phyloP scores from a whole-genome alignment of 1,140 invertebrate species.

The Brachionus asplanchnoidis region DNA sequence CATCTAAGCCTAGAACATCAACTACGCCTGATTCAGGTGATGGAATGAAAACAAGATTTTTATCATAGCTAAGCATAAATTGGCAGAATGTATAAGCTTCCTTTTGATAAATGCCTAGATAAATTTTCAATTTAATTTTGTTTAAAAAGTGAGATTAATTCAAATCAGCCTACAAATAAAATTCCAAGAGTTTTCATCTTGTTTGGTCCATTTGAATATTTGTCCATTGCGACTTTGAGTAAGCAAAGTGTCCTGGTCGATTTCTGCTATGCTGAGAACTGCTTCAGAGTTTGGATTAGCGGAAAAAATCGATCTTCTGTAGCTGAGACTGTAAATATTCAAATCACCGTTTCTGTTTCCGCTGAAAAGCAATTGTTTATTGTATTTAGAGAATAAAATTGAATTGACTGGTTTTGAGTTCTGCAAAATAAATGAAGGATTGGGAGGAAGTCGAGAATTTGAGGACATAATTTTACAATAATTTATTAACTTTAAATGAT shows the following conservation, averaged over 20 bases:
- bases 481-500: not conserved
- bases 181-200: not conserved
- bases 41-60: not conserved
- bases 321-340: constrained; percentile 12
- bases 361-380: not conserved
- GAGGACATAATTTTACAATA: not conserved
- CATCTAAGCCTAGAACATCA: not conserved
- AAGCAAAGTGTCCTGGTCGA: not conserved
- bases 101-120: constrained; percentile 11
- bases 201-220: not conserved
- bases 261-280: not conserved
- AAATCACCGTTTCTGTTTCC: constrained; percentile 29
- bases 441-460: not conserved
- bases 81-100: constrained; percentile 35
- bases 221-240: not conserved
- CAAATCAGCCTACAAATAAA: not conserved
- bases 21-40: not conserved
- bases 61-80: not conserved
- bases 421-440: constrained; percentile 14
- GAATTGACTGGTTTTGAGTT: constrained; percentile 20
- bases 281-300: not conserved
- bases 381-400: not conserved
- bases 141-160: no score
- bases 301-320: not conserved
- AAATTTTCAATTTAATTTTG: not conserved